A percentile compares a stretch with the other conserved stretches of the same genome.
phyloP scores from a whole-genome alignment of 92 coral and sea anemone genomes.

The Epizoanthus ramosus region DNA sequence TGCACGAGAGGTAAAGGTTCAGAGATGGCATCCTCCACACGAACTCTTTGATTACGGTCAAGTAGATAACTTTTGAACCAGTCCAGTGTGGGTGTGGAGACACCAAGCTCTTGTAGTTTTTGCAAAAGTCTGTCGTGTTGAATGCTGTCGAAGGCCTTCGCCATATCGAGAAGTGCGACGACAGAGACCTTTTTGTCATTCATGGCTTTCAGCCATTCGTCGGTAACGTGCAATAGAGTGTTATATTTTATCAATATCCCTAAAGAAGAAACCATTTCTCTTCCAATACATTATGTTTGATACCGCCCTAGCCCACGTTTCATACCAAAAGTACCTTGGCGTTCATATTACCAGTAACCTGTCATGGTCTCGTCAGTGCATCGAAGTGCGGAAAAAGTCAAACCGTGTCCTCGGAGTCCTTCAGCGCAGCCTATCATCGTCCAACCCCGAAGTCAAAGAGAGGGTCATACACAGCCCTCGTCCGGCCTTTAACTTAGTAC shows the following conservation, averaged over 20 bases:
- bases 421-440: slow-evolving; percentile 28
- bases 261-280: background rate
- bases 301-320: slow-evolving; percentile 3
- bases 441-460: background rate
- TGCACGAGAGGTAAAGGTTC: too few relatives aligned
- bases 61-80: too few relatives aligned
- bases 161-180: too few relatives aligned
- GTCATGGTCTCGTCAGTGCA: slow-evolving; percentile 32
- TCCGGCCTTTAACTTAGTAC: background rate
- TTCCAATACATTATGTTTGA: background rate
- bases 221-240: background rate
- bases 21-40: too few relatives aligned
- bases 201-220: too few relatives aligned
- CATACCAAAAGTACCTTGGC: slow-evolving; percentile 20
- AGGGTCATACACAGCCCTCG: background rate
- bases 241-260: background rate
- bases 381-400: slow-evolving; percentile 16
- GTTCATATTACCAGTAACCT: slow-evolving; percentile 4
- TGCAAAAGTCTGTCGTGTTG: too few relatives aligned
- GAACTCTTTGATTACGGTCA: too few relatives aligned
- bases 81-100: too few relatives aligned
- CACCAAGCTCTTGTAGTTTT: too few relatives aligned
- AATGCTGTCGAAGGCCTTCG: too few relatives aligned
- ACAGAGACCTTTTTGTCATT: too few relatives aligned
- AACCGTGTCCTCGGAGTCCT: slow-evolving; percentile 19